Percentiles rank a stretch among this genome's conserved stretches.
phyloP scores from a whole-genome alignment of 2,888 invertebrate species.

The Thymelicus sylvestris region DNA sequence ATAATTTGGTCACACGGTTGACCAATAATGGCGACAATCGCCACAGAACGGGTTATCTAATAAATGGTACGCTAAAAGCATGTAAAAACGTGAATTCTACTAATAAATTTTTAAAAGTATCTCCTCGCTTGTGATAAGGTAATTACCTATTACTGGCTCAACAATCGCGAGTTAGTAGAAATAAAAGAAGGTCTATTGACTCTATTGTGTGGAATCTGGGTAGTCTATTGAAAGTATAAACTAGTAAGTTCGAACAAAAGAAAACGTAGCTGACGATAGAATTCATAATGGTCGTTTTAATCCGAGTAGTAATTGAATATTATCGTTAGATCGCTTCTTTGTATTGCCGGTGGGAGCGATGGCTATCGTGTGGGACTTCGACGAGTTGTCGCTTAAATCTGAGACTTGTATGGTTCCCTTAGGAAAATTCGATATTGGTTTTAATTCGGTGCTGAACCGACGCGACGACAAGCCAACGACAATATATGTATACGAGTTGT shows the following conservation, averaged over 20 bases:
- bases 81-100: neutral
- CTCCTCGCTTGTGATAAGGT: neutral
- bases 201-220: slow-evolving; percentile 19
- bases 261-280: slow-evolving; percentile 38
- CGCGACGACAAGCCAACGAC: too few species aligned
- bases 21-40: too few species aligned
- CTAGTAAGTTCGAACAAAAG: slow-evolving; percentile 43
- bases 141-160: slow-evolving; percentile 3
- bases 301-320: slow-evolving; percentile 49
- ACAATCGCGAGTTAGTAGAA: slow-evolving; percentile 28
- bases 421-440: neutral
- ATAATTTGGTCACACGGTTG: too few species aligned
- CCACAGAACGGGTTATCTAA: too few species aligned
- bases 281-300: slow-evolving; percentile 43
- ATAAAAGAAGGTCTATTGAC: slow-evolving; percentile 17
- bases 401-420: neutral
- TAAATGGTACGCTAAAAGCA: too few species aligned
- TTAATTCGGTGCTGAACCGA: neutral
- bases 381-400: slow-evolving; percentile 17
- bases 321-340: slow-evolving; percentile 50
- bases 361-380: slow-evolving; percentile 45
- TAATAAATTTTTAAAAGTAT: neutral
- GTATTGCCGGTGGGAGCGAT: slow-evolving; percentile 37
- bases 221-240: slow-evolving; percentile 37
- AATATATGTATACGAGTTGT: too few species aligned